phyloP scores from a whole-genome alignment of 2,888 invertebrate genomes.

The Hydraecia micacea region DNA sequence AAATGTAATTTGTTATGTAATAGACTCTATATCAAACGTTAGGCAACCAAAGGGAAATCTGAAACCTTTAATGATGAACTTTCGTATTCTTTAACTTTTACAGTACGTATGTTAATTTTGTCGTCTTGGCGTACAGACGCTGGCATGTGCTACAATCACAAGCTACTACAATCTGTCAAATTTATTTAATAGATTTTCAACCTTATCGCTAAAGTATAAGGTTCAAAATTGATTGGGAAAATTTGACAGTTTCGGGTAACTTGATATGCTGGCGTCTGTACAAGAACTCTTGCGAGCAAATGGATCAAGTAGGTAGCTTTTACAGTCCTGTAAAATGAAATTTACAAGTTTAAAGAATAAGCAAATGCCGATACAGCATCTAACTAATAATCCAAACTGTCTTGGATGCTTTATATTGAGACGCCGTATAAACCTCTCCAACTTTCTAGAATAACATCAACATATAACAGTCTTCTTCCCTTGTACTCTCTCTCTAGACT shows the following conservation, averaged over 20 bases:
- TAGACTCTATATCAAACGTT: background rate
- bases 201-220: too few species aligned
- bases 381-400: background rate
- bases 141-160: too few species aligned
- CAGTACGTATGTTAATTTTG: background rate
- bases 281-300: background rate
- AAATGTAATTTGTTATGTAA: background rate
- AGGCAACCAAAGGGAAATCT: background rate
- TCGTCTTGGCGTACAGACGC: background rate
- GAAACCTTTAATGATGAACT: background rate
- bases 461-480: background rate
- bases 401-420: background rate
- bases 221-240: too few species aligned
- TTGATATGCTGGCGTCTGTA: too few species aligned
- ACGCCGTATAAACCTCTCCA: background rate
- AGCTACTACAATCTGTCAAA: too few species aligned
- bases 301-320: too few species aligned
- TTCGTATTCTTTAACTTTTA: background rate
- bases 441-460: background rate
- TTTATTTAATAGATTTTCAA: too few species aligned
- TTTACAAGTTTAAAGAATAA: background rate
- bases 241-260: too few species aligned
- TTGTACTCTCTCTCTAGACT: conserved; percentile 70
- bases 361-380: background rate
- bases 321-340: too few species aligned